Conservation (phyloP, 2,113 vertebrate species). For the Columba livia region DNA sequence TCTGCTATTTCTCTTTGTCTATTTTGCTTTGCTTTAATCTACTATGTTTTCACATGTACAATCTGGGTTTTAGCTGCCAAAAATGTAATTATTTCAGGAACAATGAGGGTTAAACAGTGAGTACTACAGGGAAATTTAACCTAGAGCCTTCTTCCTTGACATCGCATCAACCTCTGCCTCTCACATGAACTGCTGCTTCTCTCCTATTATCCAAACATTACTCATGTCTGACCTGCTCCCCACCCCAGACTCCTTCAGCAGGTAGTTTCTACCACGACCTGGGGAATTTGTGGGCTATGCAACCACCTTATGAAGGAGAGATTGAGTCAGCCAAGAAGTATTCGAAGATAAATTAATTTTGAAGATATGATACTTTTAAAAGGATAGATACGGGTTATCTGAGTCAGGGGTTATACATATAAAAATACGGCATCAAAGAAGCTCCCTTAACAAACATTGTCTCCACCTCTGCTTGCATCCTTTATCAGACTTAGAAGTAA, state of each 20-base stretch:
- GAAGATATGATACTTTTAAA: neutral
- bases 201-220: neutral
- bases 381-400: conserved; percentile 42
- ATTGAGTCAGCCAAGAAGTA: conserved; percentile 30
- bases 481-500: conserved; percentile 31
- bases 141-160: neutral
- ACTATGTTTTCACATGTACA: neutral
- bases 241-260: neutral
- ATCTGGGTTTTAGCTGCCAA: neutral
- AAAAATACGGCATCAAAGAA: conserved; percentile 57
- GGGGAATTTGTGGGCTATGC: neutral
- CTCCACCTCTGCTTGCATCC: conserved; percentile 13
- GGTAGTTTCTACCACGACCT: conserved; percentile 19
- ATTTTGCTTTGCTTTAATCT: conserved; percentile 22
- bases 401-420: neutral
- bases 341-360: conserved; percentile 21
- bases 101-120: neutral
- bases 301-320: neutral
- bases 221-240: neutral
- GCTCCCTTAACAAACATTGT: conserved; percentile 5
- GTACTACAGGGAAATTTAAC: neutral
- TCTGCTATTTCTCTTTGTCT: neutral
- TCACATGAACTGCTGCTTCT: neutral
- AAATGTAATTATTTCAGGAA: neutral
- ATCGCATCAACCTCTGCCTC: neutral